Evolutionary conservation across 1,140 invertebrate species (phyloP).

Genomic region (Pseudomyrmex cubaensis): DNA sequence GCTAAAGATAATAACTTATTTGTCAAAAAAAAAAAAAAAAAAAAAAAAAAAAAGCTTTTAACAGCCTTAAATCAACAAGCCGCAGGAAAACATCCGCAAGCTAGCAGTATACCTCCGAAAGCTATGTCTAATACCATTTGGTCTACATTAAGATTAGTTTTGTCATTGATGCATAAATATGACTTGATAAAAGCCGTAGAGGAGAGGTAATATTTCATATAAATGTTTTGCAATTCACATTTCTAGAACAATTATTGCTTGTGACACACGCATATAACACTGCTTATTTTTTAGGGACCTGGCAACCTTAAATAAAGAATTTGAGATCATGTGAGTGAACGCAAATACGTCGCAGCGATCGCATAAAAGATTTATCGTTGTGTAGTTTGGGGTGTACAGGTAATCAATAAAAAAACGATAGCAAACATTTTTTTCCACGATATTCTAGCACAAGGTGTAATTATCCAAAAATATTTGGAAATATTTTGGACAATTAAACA

Average conservation of each 20-base stretch:
- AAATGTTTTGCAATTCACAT: background rate
- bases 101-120: slow-evolving; percentile 85
- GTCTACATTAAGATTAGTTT: slow-evolving; percentile 96
- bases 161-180: slow-evolving; percentile 93
- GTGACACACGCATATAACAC: slow-evolving; percentile 1
- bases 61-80: slow-evolving; percentile 97
- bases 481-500: background rate
- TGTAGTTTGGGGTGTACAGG: slow-evolving; percentile 20
- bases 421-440: background rate
- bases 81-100: slow-evolving; percentile 88
- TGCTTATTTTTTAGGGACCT: slow-evolving; percentile 85
- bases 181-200: slow-evolving; percentile 92
- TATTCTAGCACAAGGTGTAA: background rate
- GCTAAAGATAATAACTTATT: background rate
- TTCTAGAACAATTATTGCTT: slow-evolving; percentile 37
- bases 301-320: slow-evolving; percentile 88
- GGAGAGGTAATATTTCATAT: slow-evolving; percentile 84
- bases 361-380: slow-evolving; percentile 10
- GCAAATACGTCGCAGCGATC: background rate
- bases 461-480: background rate
- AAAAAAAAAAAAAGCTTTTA: slow-evolving; percentile 86
- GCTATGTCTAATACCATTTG: slow-evolving; percentile 97
- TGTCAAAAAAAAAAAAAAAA: background rate
- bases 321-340: slow-evolving; percentile 83
- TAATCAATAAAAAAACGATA: slow-evolving; percentile 31